Conservation (phyloP, 2,888 invertebrate genomes). For the Aelia acuminata region DNA sequence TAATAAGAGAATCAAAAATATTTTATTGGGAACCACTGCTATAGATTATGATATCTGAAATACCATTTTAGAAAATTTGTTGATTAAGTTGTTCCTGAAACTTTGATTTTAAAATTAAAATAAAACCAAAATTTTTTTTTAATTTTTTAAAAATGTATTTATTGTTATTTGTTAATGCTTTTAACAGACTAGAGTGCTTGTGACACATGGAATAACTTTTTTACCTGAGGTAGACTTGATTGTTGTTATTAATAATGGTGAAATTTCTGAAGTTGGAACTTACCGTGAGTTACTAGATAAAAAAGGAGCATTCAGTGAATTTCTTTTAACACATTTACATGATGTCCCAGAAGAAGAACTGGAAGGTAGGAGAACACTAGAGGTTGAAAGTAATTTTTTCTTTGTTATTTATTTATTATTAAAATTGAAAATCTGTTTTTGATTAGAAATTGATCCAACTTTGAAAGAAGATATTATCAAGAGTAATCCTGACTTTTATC, state of each 20-base stretch:
- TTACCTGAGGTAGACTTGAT: conserved; percentile 73
- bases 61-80: no score
- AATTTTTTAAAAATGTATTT: no score
- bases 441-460: neutral
- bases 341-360: conserved; percentile 59
- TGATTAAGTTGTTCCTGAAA: no score
- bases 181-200: conserved; percentile 72
- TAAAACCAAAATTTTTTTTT: no score
- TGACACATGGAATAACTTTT: conserved; percentile 75
- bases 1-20: no score
- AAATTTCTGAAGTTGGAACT: conserved; percentile 73
- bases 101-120: no score
- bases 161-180: no score
- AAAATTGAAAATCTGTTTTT: neutral
- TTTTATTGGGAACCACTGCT: no score
- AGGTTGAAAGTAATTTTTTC: neutral
- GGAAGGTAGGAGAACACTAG: conserved; percentile 48
- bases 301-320: conserved; percentile 68
- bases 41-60: no score
- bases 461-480: conserved; percentile 37
- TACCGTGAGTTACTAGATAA: conserved; percentile 73
- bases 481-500: conserved; percentile 1
- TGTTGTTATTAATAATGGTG: conserved; percentile 73
- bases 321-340: conserved; percentile 65
- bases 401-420: neutral